Evolutionary conservation across 2,113 vertebrate genomes (phyloP), one percentile per base, ranked within the genome.

Genomic region (Bothrops jararaca): DNA sequence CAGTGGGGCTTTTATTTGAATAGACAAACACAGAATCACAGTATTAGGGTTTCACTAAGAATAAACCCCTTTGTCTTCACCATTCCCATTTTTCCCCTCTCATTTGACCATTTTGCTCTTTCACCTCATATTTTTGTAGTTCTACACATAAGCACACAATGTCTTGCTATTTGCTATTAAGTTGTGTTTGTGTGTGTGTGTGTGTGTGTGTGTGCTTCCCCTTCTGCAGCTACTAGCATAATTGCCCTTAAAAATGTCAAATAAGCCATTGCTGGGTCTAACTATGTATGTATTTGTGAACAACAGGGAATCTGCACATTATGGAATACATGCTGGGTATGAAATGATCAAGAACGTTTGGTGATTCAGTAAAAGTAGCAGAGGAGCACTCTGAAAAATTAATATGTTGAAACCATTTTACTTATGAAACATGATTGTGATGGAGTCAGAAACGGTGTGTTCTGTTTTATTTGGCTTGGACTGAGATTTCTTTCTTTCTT

Each of bases 211-310:
- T 5, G 45, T 13, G 45, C 5, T 13, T 23, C 13, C 26, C 5
- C 18, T 91, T 95, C 57, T 86, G 42, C 93, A 88, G 86, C 94
- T 93, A 48, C 60, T 93, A 96, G 93, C 93, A 93, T 69, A 93
- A 91, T 93, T 93, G 87, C 90, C 94, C 94, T 96, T 89, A 91
- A 96, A 95, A 64, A 80, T 95, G 94, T 94, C 92, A 94, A 91
- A 91, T 93, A 96, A 86, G 93, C 94, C 91, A 87, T 94, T 96
- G 93, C 92, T 94, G 94, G 92, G 52, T 34, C 90, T 95, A 89
- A 90, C 88, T 89, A 57, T 53, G 85, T 88, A 5, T 93, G 91
- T 80, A 89, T 95, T 93, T 95, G 88, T 56, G 92, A 94, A 56
- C 88, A 89, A 86, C 92, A 94, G 94, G 89, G 90, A 92, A 95